Conservation (phyloP, 2,888 invertebrate species). For the Drosophila acutilabella region DNA sequence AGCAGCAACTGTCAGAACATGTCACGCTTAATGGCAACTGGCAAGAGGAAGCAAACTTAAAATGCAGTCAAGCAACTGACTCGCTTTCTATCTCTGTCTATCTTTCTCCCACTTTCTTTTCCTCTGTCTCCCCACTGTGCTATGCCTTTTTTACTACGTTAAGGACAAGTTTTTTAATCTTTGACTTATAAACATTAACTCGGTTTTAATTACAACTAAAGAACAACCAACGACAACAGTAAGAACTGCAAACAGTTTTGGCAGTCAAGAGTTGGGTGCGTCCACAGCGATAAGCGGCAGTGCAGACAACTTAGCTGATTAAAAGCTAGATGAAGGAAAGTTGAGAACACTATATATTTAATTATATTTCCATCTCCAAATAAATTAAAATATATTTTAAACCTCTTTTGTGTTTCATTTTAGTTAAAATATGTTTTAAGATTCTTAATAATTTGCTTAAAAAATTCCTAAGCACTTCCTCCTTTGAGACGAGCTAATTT, state of each 20-base stretch:
- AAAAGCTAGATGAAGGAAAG: no score
- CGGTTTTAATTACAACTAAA: conserved; percentile 81
- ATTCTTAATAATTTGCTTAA: no score
- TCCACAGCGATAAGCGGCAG: conserved; percentile 48
- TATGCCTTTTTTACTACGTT: conserved; percentile 14
- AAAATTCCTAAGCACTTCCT: no score
- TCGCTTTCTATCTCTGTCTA: not conserved
- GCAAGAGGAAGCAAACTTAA: conserved; percentile 36
- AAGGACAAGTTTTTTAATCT: conserved; percentile 72
- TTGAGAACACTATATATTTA: no score
- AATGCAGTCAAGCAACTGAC: conserved; percentile 45
- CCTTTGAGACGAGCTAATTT: not conserved
- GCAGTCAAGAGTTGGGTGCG: conserved; percentile 55
- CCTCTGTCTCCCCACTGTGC: not conserved
- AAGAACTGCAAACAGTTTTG: conserved; percentile 37
- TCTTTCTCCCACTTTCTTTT: not conserved
- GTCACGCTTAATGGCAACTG: conserved; percentile 56
- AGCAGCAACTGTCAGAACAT: conserved; percentile 40
- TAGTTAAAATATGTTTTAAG: no score
- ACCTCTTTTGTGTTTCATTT: no score
- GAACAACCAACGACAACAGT: conserved; percentile 28
- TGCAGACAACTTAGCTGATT: not conserved
- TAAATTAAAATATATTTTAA: no score
- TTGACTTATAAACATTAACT: conserved; percentile 81
- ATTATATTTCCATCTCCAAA: no score